Conservation (phyloP, 2,888 invertebrate genomes). For the Ochropleura plecta region DNA sequence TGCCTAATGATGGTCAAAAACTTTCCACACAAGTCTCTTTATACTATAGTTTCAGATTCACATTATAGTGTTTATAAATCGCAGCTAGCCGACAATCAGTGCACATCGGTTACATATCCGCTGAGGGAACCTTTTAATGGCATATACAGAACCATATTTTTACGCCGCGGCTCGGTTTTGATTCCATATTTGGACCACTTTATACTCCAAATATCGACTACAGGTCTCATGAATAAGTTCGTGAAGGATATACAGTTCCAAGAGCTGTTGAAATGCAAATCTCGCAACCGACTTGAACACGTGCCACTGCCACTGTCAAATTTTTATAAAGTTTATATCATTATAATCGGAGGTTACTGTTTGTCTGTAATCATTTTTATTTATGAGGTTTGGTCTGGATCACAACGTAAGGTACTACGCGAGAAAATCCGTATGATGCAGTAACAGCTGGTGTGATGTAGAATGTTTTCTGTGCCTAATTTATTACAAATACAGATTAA, state of each 20-base stretch:
- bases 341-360: conserved; percentile 67
- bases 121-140: conserved; percentile 57
- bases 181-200: conserved; percentile 49
- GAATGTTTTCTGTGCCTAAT: neutral
- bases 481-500: neutral
- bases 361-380: conserved; percentile 65
- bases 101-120: conserved; percentile 54
- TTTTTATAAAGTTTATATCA: conserved; percentile 56
- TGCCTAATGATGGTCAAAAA: conserved; percentile 65
- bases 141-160: conserved; percentile 65
- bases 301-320: conserved; percentile 52
- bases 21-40: conserved; percentile 46
- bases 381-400: conserved; percentile 44
- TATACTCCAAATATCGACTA: conserved; percentile 24
- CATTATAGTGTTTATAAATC: conserved; percentile 58
- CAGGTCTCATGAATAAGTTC: conserved; percentile 63
- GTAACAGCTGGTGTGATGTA: neutral
- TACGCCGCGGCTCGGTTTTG: conserved; percentile 71
- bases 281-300: conserved; percentile 4
- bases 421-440: neutral
- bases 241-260: conserved; percentile 35
- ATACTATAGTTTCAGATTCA: conserved; percentile 62
- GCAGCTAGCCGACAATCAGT: conserved; percentile 62
- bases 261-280: conserved; percentile 63
- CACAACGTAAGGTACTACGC: neutral